Conservation (phyloP, 2,888 invertebrate genomes). For the Toxonevra muliebris region DNA sequence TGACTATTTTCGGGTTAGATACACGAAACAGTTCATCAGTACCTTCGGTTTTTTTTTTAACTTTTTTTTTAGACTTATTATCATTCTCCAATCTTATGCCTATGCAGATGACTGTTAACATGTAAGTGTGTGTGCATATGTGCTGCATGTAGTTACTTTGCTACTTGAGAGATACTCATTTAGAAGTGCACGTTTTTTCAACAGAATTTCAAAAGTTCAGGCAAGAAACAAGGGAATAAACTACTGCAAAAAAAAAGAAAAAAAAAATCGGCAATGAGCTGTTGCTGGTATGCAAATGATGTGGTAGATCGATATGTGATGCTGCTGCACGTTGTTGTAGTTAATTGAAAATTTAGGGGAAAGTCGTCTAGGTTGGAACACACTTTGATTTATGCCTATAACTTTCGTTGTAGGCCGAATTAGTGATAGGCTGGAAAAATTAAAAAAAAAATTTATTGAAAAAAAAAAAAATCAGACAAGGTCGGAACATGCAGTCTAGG, state of each 20-base stretch:
- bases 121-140: neutral
- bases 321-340: neutral
- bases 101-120: constrained; percentile 21
- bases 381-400: neutral
- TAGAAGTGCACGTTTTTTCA: constrained; percentile 57
- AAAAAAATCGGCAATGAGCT: constrained; percentile 27
- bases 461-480: no score
- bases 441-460: no score
- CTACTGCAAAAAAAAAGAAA: constrained; percentile 9
- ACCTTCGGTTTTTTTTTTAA: neutral
- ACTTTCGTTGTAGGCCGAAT: no score
- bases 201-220: constrained; percentile 52
- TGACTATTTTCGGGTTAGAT: constrained; percentile 13
- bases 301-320: neutral
- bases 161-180: constrained; percentile 56
- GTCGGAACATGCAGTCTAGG: no score
- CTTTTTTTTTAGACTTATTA: no score
- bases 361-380: neutral
- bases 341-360: neutral
- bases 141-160: constrained; percentile 15
- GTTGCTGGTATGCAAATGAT: constrained; percentile 24
- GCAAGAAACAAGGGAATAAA: constrained; percentile 7
- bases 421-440: no score
- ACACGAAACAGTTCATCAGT: neutral
- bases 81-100: neutral